phyloP scores from a whole-genome alignment of 2,113 vertebrate species.

The Rhinolophus ferrumequinum region DNA sequence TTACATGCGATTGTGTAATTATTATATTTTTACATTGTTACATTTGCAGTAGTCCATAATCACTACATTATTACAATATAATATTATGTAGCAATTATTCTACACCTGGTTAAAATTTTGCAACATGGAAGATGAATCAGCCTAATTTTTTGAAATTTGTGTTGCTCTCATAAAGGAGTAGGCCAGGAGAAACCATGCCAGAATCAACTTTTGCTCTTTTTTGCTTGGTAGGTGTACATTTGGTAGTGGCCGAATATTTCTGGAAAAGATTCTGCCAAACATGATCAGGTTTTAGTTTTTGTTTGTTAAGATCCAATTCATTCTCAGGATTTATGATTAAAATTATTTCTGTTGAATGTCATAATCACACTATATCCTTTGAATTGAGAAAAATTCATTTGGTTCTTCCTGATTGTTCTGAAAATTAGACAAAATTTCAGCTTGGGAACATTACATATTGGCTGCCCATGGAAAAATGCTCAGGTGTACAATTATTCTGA shows the following conservation, averaged over 20 bases:
- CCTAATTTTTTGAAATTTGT: background rate
- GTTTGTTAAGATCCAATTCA: conserved; percentile 22
- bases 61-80: background rate
- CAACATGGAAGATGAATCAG: background rate
- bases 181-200: background rate
- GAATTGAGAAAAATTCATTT: conserved; percentile 28
- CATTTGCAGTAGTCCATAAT: background rate
- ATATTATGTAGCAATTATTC: background rate
- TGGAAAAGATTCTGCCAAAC: background rate
- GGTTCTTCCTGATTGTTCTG: conserved; percentile 55
- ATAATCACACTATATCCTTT: conserved; percentile 25
- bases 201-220: background rate
- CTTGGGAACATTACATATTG: conserved; percentile 15
- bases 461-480: conserved; percentile 58
- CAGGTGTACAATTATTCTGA: conserved; percentile 71
- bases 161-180: background rate
- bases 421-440: conserved; percentile 56
- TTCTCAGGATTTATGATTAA: conserved; percentile 25
- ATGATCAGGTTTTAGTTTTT: background rate
- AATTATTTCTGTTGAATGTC: conserved; percentile 19
- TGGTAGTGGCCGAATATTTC: background rate
- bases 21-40: background rate
- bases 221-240: background rate
- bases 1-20: background rate
- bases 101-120: background rate